Conservation (phyloP, 1,140 invertebrate species). For the Vanessa tameamea region DNA sequence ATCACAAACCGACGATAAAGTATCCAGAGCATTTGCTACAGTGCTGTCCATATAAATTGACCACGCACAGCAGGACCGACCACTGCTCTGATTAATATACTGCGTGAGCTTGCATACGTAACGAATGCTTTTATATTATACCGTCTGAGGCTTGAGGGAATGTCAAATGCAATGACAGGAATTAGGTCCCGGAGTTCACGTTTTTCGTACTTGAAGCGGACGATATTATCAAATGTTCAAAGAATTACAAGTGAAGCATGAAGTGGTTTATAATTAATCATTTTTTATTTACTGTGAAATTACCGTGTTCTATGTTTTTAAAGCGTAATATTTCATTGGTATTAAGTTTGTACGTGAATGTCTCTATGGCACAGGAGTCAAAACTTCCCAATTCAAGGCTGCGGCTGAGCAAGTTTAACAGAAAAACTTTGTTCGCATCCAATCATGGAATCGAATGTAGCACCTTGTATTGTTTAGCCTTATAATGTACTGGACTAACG, state of each 20-base stretch:
- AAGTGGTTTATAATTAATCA: background rate
- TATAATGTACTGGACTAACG: too few relatives aligned
- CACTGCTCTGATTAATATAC: conserved; percentile 37
- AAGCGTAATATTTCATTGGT: too few relatives aligned
- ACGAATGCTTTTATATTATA: conserved; percentile 27
- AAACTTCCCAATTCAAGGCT: too few relatives aligned
- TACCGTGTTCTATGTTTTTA: too few relatives aligned
- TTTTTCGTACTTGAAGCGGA: background rate
- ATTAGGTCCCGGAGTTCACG: background rate
- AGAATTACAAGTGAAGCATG: background rate
- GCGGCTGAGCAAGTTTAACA: too few relatives aligned
- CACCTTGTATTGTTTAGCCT: too few relatives aligned
- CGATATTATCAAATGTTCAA: background rate
- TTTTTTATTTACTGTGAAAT: background rate
- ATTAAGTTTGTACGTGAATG: too few relatives aligned
- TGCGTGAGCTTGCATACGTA: conserved; percentile 33
- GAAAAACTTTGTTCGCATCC: too few relatives aligned
- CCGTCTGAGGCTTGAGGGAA: background rate
- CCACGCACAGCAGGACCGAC: conserved; percentile 10
- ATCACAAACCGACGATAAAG: conserved; percentile 6
- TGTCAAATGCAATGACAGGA: conserved; percentile 13
- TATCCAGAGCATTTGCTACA: conserved; percentile 10
- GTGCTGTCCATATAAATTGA: conserved; percentile 25
- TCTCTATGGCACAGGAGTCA: too few relatives aligned
- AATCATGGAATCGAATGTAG: too few relatives aligned